Base-by-base conservation (phyloP, 1,140 invertebrate genomes). In the Ceratitis capitata region DNA sequence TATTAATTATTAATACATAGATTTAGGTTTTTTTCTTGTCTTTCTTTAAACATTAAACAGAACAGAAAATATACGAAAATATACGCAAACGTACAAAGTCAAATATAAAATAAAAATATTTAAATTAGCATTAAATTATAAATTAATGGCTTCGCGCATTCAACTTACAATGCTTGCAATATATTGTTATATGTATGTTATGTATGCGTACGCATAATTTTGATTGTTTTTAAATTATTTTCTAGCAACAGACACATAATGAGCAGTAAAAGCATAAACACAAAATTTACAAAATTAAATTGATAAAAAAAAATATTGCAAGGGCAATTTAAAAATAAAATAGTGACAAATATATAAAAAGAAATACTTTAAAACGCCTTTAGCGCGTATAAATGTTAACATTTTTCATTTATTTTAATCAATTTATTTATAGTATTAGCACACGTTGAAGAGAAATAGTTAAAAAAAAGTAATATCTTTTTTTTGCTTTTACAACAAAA, bases 1-100 rank as follows among this genome's bases (percentile, higher is more conserved):
- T 74, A 74, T 74, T 64, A 74, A 39, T 74, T 74, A 74, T 74
- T 74, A 74, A 74, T 74, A 42, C 64, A 42, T 74, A 74, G 32
- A 74, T 19, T 6, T 42, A 42, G n/a, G 19, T 78, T n/a, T 7
- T 26, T 26, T n/a, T 61, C 39, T 61, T 61, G 58, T 61, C 58
- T 61, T 61, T 32, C 58, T 61, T 61, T 61, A 61, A 32, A 32
- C 26, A 61, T 61, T 32, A 69, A 69, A 69, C 61, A 69, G 39
- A 45, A n/a, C n/a, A n/a, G n/a, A n/a, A n/a, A n/a, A n/a, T n/a
- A n/a, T n/a, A n/a, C n/a, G n/a, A 47, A 78, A 45, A 39, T 45
- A 78, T 39, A 78, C 26, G 45, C 69, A 42, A 78, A 39, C 69
- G 69, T 39, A 78, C 69, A 78, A 39, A 45, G n/a, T 26, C 26